These are phyloP conservation scores for Microctonus brassicae DNA, from an alignment of 2,888 invertebrate genomes.

Conservation along the genomic window DNA sequence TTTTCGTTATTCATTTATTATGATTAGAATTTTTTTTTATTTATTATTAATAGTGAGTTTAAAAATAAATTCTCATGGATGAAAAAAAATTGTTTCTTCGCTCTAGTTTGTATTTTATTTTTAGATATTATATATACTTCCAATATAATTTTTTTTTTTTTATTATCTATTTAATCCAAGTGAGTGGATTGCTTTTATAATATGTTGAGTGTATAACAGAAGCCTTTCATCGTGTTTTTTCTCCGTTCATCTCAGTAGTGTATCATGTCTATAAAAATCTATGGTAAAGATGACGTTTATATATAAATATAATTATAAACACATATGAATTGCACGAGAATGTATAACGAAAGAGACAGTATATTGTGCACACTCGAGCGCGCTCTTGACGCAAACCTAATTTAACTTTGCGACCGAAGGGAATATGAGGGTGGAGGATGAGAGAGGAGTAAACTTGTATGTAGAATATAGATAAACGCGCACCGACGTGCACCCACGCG, in stretches of 20 bases:
- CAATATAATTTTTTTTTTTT: neutral
- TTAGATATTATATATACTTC: too few relatives aligned
- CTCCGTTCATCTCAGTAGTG: neutral
- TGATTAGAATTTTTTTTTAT: neutral
- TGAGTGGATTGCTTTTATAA: slow-evolving; percentile 14
- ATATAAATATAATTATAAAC: too few relatives aligned
- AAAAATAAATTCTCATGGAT: neutral
- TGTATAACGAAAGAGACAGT: neutral
- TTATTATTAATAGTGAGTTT: neutral
- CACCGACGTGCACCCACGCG: slow-evolving; percentile 22
- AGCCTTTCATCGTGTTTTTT: slow-evolving; percentile 20
- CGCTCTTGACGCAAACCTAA: slow-evolving; percentile 45
- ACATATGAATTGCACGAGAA: slow-evolving; percentile 17
- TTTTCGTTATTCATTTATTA: neutral
- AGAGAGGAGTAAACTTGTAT: slow-evolving; percentile 16
- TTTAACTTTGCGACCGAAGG: slow-evolving; percentile 47
- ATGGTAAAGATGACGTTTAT: slow-evolving; percentile 24
- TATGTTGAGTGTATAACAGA: neutral
- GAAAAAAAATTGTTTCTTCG: neutral
- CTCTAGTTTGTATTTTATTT: slow-evolving; percentile 5
- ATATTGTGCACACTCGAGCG: slow-evolving; percentile 36
- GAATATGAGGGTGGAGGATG: slow-evolving; percentile 20
- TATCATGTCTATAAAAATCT: slow-evolving; percentile 24
- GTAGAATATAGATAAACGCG: neutral
- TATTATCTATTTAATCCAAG: neutral